Evolutionary conservation across 2,113 vertebrate genomes (phyloP).

Genomic region (Sylvia atricapilla): DNA sequence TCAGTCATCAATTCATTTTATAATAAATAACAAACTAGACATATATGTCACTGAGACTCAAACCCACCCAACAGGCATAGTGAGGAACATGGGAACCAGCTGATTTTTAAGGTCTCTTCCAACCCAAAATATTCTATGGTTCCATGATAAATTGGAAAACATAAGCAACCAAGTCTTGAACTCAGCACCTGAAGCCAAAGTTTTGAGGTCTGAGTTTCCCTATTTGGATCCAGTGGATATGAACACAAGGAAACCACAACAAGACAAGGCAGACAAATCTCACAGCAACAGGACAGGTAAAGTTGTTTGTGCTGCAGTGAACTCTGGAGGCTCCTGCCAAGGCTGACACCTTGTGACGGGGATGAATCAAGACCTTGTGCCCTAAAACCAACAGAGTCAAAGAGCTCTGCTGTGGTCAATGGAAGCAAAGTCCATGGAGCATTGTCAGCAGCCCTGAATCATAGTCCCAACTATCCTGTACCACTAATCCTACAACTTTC

Average conservation of each 20-base stretch:
- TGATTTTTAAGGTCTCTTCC: neutral
- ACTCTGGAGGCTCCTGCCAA: constrained; percentile 2
- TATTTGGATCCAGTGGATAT: neutral
- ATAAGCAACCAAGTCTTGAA: neutral
- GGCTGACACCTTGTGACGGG: neutral
- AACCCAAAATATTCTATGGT: neutral
- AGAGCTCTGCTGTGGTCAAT: neutral
- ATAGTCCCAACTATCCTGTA: neutral
- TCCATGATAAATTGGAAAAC: neutral
- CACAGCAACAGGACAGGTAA: neutral
- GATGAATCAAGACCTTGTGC: constrained; percentile 2
- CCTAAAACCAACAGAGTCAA: neutral
- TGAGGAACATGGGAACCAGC: neutral
- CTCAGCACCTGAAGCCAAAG: neutral
- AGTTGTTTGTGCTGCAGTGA: neutral
- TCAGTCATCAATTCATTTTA: neutral
- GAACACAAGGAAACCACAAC: neutral
- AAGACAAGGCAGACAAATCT: neutral
- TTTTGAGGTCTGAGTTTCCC: neutral
- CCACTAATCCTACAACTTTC: neutral
- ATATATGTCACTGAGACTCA: neutral
- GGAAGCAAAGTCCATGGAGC: neutral
- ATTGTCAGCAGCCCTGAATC: neutral
- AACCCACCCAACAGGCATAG: neutral
- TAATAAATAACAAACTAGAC: neutral